phyloP scores from a whole-genome alignment of 2,888 invertebrate genomes.

The Eupeodes luniger region DNA sequence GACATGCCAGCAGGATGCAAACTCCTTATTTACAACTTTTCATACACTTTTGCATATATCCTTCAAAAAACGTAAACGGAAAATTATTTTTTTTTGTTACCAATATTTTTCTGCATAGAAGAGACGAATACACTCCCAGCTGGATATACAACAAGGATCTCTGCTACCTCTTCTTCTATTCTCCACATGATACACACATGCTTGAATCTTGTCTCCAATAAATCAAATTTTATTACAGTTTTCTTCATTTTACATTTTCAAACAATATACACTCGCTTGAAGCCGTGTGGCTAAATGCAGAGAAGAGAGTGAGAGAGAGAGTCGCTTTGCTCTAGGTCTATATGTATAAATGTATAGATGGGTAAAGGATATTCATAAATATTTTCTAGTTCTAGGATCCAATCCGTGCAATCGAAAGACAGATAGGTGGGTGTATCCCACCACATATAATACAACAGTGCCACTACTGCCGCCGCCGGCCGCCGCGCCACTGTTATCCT shows the following conservation, averaged over 20 bases:
- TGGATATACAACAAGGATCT: conserved; percentile 70
- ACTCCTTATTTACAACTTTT: conserved; percentile 76
- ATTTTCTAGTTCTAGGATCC: conserved; percentile 76
- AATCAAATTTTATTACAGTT: conserved; percentile 85
- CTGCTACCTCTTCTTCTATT: not conserved
- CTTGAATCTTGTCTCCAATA: conserved; percentile 84
- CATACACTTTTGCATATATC: conserved; percentile 76
- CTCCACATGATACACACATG: conserved; percentile 77
- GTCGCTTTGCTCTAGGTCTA: too few species aligned
- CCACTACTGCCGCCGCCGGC: not conserved
- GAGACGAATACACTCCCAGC: conserved; percentile 63
- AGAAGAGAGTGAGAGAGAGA: not conserved
- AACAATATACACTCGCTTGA: conserved; percentile 68
- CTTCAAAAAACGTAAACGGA: conserved; percentile 73
- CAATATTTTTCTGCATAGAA: conserved; percentile 2
- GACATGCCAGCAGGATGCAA: conserved; percentile 70
- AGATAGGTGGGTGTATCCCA: conserved; percentile 72
- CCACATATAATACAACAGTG: conserved; percentile 35
- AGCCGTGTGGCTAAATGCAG: not conserved
- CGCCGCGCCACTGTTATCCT: conserved; percentile 61
- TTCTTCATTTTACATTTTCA: conserved; percentile 82
- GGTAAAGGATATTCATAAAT: conserved; percentile 75
- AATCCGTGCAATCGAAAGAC: conserved; percentile 76
- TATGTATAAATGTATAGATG: not conserved
- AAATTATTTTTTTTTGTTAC: conserved; percentile 59